These are phyloP conservation scores for Eudemis profundana DNA, from an alignment of 2,888 invertebrate genomes.

Conservation along the genomic window DNA sequence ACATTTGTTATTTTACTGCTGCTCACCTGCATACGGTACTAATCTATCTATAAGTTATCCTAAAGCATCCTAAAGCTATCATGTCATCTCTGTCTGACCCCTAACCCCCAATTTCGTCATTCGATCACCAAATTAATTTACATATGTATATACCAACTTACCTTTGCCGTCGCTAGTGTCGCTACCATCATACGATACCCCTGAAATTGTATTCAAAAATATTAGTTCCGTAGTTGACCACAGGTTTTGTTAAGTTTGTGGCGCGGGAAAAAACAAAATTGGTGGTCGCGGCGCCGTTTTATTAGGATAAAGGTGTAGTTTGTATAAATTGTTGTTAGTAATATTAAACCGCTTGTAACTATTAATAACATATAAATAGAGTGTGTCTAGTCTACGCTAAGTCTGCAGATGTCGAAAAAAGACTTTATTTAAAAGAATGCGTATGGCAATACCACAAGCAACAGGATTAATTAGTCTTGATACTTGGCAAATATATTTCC, in stretches of 20 bases:
- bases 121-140: constrained; percentile 64
- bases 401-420: no score
- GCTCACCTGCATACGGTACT: no score
- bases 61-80: constrained; percentile 22
- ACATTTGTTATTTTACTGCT: no score
- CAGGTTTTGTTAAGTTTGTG: constrained; percentile 12
- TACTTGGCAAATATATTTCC: no score
- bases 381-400: no score
- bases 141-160: constrained; percentile 50
- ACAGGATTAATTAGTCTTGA: no score
- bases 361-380: no score
- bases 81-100: constrained; percentile 55
- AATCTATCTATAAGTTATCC: constrained; percentile 26
- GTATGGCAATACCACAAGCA: no score
- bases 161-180: neutral
- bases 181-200: neutral
- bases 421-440: no score
- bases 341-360: no score
- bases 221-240: constrained; percentile 3
- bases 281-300: neutral
- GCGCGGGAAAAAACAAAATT: neutral
- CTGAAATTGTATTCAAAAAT: neutral
- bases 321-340: neutral
- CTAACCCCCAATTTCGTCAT: constrained; percentile 63
- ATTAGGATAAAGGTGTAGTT: no score